These are phyloP conservation scores for Oreotrochilus melanogaster DNA, from an alignment of 2,113 vertebrate species.

Conservation along the genomic window DNA sequence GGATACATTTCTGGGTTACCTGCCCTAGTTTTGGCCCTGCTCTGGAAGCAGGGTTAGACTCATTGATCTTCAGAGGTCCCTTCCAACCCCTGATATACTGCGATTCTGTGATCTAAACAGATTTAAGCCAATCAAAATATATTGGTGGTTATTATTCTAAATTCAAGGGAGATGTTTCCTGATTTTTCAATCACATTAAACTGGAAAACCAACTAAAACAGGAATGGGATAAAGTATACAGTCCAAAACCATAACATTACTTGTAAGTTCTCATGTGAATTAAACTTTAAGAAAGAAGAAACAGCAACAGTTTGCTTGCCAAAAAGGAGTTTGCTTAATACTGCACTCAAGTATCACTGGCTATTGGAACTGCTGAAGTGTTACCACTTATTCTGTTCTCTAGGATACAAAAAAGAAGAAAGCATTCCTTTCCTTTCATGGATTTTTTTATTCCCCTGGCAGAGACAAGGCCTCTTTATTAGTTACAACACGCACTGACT, in stretches of 20 bases:
- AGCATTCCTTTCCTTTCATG: no score
- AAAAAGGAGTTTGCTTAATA: neutral
- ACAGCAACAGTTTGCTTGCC: neutral
- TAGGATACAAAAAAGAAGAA: no score
- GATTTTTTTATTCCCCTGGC: no score
- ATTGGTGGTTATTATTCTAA: neutral
- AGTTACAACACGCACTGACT: no score
- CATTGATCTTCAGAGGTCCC: no score
- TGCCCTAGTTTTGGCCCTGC: no score
- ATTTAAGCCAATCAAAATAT: conserved; percentile 4
- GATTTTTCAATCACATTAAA: conserved; percentile 1
- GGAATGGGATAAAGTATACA: conserved; percentile 11
- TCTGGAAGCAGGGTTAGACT: no score
- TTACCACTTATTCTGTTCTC: no score
- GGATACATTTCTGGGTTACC: no score
- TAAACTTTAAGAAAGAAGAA: neutral
- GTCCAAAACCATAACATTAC: conserved; percentile 17
- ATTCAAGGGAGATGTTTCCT: neutral
- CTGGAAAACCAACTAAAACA: conserved; percentile 21
- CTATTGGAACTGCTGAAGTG: neutral
- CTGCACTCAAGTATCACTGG: neutral
- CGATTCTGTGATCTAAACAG: neutral
- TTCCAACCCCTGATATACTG: no score
- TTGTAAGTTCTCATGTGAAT: neutral
- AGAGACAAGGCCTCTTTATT: no score